phyloP scores from a whole-genome alignment of 2,888 invertebrate species.

The Nezara viridula region DNA sequence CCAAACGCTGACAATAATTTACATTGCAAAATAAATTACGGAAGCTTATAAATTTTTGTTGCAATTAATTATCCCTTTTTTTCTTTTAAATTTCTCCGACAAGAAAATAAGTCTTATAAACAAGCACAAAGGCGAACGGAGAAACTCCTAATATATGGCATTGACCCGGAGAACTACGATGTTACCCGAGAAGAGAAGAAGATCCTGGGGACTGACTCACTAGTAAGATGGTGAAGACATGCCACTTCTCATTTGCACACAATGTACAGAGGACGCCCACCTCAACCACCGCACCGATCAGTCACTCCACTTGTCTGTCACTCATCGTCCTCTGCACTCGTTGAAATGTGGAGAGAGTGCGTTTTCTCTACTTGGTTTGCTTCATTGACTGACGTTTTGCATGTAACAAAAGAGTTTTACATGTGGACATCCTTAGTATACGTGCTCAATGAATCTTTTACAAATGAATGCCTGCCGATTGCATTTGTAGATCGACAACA shows the following conservation, averaged over 20 bases:
- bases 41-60: no score
- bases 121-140: not conserved
- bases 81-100: no score
- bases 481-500: not conserved
- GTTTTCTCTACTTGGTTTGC: not conserved
- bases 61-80: no score
- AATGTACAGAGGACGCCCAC: not conserved
- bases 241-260: conserved; percentile 13
- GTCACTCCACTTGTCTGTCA: not conserved
- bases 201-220: conserved; percentile 18
- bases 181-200: not conserved
- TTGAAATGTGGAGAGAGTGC: not conserved
- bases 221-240: not conserved
- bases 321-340: not conserved
- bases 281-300: not conserved
- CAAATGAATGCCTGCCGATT: no score
- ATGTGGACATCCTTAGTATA: not conserved
- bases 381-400: not conserved
- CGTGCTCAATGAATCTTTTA: not conserved
- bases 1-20: no score
- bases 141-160: not conserved
- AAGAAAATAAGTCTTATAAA: not conserved
- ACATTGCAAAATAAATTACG: no score
- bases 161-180: not conserved
- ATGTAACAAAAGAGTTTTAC: not conserved